phyloP scores from a whole-genome alignment of 2,113 vertebrate species.

The Lophotis ruficrista region DNA sequence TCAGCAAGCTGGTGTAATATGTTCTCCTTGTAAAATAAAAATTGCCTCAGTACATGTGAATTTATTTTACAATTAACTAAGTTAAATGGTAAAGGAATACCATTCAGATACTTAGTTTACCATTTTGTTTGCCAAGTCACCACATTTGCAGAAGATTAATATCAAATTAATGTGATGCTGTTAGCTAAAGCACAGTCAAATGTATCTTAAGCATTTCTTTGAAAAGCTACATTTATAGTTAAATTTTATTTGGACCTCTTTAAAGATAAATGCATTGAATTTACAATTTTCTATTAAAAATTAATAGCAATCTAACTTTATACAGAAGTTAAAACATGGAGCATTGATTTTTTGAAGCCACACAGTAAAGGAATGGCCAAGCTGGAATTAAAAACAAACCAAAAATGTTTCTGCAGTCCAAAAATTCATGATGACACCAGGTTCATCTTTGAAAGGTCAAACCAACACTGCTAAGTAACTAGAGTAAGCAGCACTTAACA shows the following conservation, averaged over 20 bases:
- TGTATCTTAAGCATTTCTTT: not conserved
- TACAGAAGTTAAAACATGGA: not conserved
- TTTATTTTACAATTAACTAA: not conserved
- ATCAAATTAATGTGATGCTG: not conserved
- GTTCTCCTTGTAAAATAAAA: not conserved
- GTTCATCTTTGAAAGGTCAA: slow-evolving; percentile 5
- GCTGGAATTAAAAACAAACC: not conserved
- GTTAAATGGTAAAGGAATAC: not conserved
- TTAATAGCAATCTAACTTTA: not conserved
- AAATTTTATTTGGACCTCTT: not conserved
- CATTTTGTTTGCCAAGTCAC: not conserved
- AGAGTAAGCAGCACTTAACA: not conserved
- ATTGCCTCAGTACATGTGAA: not conserved
- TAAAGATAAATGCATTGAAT: not conserved
- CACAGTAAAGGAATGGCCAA: not conserved
- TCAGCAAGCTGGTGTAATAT: not conserved
- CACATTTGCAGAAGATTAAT: not conserved
- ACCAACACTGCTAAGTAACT: not conserved
- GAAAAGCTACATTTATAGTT: not conserved
- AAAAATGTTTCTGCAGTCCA: not conserved
- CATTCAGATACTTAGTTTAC: not conserved
- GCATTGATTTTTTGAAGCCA: not conserved
- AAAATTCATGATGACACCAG: not conserved
- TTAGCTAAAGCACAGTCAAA: not conserved
- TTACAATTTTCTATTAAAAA: not conserved